Conservation (phyloP, 2,797 vertebrate species). For the Lophotriccus pileatus region DNA sequence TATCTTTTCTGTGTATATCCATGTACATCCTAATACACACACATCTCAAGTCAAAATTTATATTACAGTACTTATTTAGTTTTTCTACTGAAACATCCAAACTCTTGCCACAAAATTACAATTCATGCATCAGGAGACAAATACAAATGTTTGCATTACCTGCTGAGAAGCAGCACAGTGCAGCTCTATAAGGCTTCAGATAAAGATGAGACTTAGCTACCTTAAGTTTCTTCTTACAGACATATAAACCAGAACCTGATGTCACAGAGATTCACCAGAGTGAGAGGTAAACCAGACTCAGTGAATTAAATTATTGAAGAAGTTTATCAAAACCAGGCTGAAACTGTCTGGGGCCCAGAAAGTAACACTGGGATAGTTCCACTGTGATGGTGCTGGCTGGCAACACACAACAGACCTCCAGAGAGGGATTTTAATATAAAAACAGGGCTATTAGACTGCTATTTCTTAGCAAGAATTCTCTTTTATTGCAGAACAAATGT, state of each 20-base stretch:
- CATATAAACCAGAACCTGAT: constrained; percentile 3
- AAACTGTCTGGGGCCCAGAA: not conserved
- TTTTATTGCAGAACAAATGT: constrained; percentile 3
- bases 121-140: not conserved
- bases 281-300: not conserved
- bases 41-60: not conserved
- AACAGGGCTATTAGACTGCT: not conserved
- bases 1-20: not conserved
- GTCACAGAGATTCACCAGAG: not conserved
- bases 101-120: not conserved
- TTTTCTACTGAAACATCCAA: not conserved
- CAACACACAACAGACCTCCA: not conserved
- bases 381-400: not conserved
- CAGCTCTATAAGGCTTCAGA: not conserved
- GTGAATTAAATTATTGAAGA: constrained; percentile 36
- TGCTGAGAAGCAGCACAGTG: not conserved
- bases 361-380: not conserved
- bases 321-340: constrained; percentile 17
- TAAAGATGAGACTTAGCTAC: not conserved
- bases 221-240: not conserved
- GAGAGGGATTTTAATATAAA: not conserved
- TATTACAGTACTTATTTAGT: not conserved
- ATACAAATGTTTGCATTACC: not conserved
- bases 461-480: not conserved
- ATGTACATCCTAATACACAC: not conserved